These are phyloP conservation scores for Cheiracanthium punctorium DNA, from an alignment of 2,888 invertebrate species.

Conservation along the genomic window DNA sequence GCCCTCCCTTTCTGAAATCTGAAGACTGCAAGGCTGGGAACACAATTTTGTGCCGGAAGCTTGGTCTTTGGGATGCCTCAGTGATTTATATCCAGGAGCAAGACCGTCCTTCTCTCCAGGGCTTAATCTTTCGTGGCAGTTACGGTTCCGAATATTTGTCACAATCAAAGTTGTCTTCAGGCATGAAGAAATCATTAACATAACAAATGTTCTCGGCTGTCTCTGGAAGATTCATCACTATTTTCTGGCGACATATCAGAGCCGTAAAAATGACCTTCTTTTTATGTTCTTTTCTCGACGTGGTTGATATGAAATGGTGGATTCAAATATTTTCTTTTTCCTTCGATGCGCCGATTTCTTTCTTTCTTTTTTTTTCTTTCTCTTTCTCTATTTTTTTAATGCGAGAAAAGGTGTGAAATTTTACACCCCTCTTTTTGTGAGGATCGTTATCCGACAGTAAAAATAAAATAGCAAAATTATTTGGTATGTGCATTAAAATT, in stretches of 20 bases:
- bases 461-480: neutral
- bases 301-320: slow-evolving; percentile 21
- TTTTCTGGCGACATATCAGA: slow-evolving; percentile 53
- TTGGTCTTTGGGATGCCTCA: slow-evolving; percentile 50
- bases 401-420: slow-evolving; percentile 3
- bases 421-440: neutral
- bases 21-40: slow-evolving; percentile 32
- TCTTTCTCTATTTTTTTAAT: neutral
- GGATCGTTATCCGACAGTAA: neutral
- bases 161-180: slow-evolving; percentile 68
- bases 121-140: slow-evolving; percentile 67
- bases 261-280: slow-evolving; percentile 46
- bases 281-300: neutral
- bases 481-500: neutral
- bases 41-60: slow-evolving; percentile 58
- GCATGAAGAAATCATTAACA: slow-evolving; percentile 66
- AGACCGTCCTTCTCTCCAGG: slow-evolving; percentile 56
- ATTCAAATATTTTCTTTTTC: slow-evolving; percentile 14
- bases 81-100: slow-evolving; percentile 55
- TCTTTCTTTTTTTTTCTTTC: neutral
- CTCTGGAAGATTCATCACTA: slow-evolving; percentile 49
- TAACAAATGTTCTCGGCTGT: slow-evolving; percentile 63
- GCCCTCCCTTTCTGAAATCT: slow-evolving; percentile 37
- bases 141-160: slow-evolving; percentile 61
- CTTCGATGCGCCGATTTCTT: neutral